phyloP scores from a whole-genome alignment of 2,113 vertebrate genomes.

The Desmodus rotundus region DNA sequence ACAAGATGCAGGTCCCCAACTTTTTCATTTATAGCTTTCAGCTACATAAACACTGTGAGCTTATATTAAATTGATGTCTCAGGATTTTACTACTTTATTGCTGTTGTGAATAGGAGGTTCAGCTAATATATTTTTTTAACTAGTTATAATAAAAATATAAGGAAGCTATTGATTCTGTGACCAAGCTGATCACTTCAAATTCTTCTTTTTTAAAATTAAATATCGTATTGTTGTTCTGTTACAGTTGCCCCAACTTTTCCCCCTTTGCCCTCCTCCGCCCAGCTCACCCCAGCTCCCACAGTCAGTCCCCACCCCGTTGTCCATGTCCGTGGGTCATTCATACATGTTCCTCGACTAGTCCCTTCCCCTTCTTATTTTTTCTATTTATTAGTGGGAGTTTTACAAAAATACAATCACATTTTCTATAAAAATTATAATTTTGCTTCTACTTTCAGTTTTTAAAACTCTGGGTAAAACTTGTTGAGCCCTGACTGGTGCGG shows the following conservation, averaged over 20 bases:
- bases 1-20: not conserved
- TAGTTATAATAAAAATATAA: not conserved
- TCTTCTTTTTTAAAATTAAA: not conserved
- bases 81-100: not conserved
- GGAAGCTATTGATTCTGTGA: not conserved
- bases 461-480: not conserved
- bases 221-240: no score
- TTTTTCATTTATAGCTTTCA: not conserved
- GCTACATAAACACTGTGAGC: not conserved
- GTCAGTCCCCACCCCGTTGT: no score
- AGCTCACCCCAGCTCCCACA: no score
- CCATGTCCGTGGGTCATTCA: no score
- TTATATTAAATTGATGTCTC: not conserved
- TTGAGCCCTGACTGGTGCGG: no score
- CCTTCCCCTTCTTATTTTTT: not conserved
- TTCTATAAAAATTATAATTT: not conserved
- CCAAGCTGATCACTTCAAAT: not conserved
- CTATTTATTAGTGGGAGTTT: not conserved
- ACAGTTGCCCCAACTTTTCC: no score
- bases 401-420: not conserved
- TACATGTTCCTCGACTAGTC: no score
- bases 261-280: no score
- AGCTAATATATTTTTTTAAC: not conserved
- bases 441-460: not conserved
- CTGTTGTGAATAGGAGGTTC: not conserved